phyloP scores from a whole-genome alignment of 2,113 vertebrate genomes.

The Willisornis vidua region DNA sequence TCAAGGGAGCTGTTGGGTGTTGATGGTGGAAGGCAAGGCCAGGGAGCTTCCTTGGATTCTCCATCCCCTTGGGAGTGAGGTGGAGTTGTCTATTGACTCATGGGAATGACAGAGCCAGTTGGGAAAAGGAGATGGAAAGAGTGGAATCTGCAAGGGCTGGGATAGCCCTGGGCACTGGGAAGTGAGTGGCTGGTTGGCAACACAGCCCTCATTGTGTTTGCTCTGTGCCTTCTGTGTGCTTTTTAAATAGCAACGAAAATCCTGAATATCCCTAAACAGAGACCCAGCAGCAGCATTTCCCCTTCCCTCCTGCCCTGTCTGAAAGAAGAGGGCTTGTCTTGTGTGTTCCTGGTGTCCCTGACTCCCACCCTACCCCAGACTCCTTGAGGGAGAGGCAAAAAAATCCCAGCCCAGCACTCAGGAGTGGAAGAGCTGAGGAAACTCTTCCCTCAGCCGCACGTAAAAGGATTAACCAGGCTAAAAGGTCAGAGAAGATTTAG shows the following conservation, averaged over 20 bases:
- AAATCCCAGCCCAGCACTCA: background rate
- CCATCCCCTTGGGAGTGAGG: background rate
- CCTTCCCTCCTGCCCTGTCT: background rate
- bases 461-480: slow-evolving; percentile 60
- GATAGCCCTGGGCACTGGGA: fast-evolving
- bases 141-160: background rate
- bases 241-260: background rate
- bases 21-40: background rate
- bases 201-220: background rate
- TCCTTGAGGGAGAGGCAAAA: background rate
- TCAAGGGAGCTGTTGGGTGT: background rate
- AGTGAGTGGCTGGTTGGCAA: background rate
- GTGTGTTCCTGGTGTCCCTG: fast-evolving
- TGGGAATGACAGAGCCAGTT: background rate
- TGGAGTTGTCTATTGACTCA: fast-evolving
- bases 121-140: background rate
- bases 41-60: background rate
- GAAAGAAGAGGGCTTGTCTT: background rate
- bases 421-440: background rate
- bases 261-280: background rate
- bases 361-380: background rate
- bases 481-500: slow-evolving; percentile 68
- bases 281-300: background rate
- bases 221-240: fast-evolving
- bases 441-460: background rate